Evolutionary conservation across 2,113 vertebrate species (phyloP), one percentile per base, ranked within the genome.

Genomic region (Puntigrus tetrazona): DNA sequence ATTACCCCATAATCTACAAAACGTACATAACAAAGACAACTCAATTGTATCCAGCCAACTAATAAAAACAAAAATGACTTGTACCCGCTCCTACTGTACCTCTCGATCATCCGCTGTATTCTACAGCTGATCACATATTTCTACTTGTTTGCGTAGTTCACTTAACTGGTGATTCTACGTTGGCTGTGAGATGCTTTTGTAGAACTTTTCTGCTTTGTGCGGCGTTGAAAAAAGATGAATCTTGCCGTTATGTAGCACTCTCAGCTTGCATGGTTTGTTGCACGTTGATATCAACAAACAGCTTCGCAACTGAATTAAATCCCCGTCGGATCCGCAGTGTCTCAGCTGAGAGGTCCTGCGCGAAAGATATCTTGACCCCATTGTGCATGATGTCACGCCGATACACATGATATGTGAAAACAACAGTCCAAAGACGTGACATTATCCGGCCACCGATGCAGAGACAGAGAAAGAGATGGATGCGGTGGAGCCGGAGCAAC

Each of bases 271-370:
- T 27, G 38, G 36, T 27, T 73, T 81, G 52, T n/a, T 81, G 65
- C 7, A 63, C 45, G 22, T 80, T 45, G n/a, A 79, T 73, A 29
- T 80, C 76, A 5, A 85, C 77, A 74, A 85, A 85, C 2, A 72
- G 27, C 50, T 85, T 72, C 8, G 29, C 70, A 25, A 73, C 47
- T 11, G 52, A 11, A 34, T 85, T 61, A 80, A 85, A 76, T 27
- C n/a, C 61, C 11, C 25, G 31, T 34, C 74, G 75, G n/a, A 76
- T 72, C 20, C 36, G 70, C 10, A 72, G 34, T 0, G 69, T 72
- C 36, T 72, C 69, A 2, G 69, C 69, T n/a, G 69, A 72, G 36
- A 72, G 34, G 41, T 72, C 31, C 36, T 72, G 36, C 2, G 36
- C 69, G 7, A 72, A 72, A 7, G 34, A 72, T 72, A 72, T 41